Percentiles rank a stretch among this genome's conserved stretches.
Evolutionary conservation across 1,140 invertebrate genomes (phyloP).

Genomic region (Parasteatoda tepidariorum): DNA sequence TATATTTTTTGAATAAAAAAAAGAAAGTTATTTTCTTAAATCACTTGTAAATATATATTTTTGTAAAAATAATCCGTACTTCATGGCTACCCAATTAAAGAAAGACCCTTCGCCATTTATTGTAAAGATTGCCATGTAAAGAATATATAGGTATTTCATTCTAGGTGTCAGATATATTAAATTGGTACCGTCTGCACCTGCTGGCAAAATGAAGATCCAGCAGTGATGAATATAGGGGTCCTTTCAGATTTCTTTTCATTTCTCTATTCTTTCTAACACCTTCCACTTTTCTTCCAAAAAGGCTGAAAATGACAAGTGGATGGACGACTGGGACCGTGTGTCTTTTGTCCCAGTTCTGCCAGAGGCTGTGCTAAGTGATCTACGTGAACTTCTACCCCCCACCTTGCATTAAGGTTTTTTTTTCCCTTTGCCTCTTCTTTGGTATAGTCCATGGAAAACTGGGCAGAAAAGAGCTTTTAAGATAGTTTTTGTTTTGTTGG

Average conservation of each 20-base stretch:
- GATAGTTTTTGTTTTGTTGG: slow-evolving; percentile 8
- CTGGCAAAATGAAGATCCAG: slow-evolving; percentile 31
- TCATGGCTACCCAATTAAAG: too few species aligned
- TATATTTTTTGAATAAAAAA: too few species aligned
- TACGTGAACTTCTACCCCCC: slow-evolving; percentile 19
- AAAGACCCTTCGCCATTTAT: too few species aligned
- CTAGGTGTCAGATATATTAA: slow-evolving; percentile 30
- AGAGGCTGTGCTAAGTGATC: slow-evolving; percentile 41
- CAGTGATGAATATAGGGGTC: slow-evolving; percentile 45
- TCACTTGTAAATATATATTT: too few species aligned
- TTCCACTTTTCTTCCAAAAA: slow-evolving; percentile 29
- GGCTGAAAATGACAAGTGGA: slow-evolving; percentile 57
- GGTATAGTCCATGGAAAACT: background rate
- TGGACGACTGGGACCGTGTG: slow-evolving; percentile 17
- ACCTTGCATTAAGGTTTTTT: slow-evolving; percentile 41
- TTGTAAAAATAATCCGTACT: too few species aligned
- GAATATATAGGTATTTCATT: too few species aligned
- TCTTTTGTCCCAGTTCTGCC: slow-evolving; percentile 53
- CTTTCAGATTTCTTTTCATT: slow-evolving; percentile 34
- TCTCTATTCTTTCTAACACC: slow-evolving; percentile 27
- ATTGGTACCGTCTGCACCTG: slow-evolving; percentile 30
- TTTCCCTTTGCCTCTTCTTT: background rate
- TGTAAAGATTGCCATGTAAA: too few species aligned
- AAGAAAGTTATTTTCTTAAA: too few species aligned
- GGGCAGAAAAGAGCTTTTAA: slow-evolving; percentile 43